These are phyloP conservation scores for Aquatica leii DNA, from an alignment of 2,888 invertebrate genomes.

Conservation along the genomic window DNA sequence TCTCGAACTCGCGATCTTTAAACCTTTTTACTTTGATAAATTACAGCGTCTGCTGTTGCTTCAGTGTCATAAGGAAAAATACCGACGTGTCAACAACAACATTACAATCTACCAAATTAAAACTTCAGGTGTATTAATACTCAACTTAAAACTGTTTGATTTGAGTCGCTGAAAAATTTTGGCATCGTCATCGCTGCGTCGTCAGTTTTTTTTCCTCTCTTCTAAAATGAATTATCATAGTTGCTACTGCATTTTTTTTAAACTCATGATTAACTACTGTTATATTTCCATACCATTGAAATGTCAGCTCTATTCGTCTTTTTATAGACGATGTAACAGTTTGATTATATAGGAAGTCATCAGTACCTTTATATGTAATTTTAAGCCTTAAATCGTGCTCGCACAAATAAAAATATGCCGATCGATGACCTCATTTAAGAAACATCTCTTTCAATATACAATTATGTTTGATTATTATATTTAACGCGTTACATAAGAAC, in stretches of 20 bases:
- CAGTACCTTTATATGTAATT: slow-evolving; percentile 27
- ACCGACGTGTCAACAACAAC: slow-evolving; percentile 38
- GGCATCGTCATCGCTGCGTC: slow-evolving; percentile 38
- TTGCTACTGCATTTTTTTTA: slow-evolving; percentile 39
- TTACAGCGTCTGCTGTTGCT: slow-evolving; percentile 39
- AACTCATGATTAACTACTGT: slow-evolving; percentile 39
- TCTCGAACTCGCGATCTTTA: slow-evolving; percentile 38
- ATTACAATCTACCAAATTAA: slow-evolving; percentile 36
- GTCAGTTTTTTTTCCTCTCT: slow-evolving; percentile 35
- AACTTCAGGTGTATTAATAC: slow-evolving; percentile 34
- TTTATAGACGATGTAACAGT: slow-evolving; percentile 23
- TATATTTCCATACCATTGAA: slow-evolving; percentile 35
- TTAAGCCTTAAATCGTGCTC: slow-evolving; percentile 6
- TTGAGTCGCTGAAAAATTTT: slow-evolving; percentile 36
- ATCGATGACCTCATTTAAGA: too few relatives aligned
- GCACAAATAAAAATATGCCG: too few relatives aligned
- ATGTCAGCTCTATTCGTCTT: slow-evolving; percentile 31
- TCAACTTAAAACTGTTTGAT: slow-evolving; percentile 22
- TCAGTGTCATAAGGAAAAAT: slow-evolving; percentile 38
- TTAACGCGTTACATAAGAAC: too few relatives aligned
- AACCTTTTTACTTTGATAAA: slow-evolving; percentile 39
- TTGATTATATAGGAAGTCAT: slow-evolving; percentile 33
- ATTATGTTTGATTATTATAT: too few relatives aligned
- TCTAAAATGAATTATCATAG: slow-evolving; percentile 38
- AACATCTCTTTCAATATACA: too few relatives aligned